phyloP scores from a whole-genome alignment of 2,797 vertebrate genomes.

The Agapornis canus region DNA sequence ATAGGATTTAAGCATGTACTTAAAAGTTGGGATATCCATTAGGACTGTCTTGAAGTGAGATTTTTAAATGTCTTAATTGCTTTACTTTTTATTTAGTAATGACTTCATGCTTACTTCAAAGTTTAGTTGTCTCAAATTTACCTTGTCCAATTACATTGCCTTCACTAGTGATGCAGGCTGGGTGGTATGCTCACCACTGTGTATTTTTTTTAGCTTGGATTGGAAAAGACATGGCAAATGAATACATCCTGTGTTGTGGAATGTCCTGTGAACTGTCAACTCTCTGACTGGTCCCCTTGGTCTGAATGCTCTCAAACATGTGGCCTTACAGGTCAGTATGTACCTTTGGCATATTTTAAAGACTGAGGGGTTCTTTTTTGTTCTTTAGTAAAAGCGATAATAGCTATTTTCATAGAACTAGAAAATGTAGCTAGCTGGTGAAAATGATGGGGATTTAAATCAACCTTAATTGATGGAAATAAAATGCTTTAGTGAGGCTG shows the following conservation, averaged over 20 bases:
- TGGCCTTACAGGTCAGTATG: slow-evolving; percentile 87
- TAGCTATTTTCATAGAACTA: not conserved
- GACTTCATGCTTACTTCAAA: not conserved
- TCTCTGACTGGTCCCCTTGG: slow-evolving; percentile 94
- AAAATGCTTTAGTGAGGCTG: not conserved
- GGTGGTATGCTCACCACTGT: not conserved
- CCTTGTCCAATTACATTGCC: not conserved
- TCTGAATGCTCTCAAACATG: slow-evolving; percentile 92
- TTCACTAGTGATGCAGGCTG: not conserved
- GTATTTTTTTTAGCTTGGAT: slow-evolving; percentile 78
- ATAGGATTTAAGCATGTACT: not conserved
- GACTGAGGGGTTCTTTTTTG: not conserved
- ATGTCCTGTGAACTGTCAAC: slow-evolving; percentile 96
- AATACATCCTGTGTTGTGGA: slow-evolving; percentile 91
- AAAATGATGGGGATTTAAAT: not conserved
- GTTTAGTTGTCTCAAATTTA: not conserved
- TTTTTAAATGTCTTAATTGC: not conserved
- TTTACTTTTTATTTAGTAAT: not conserved
- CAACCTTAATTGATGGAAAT: not conserved
- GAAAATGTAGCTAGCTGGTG: not conserved
- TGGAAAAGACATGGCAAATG: slow-evolving; percentile 96
- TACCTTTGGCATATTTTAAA: not conserved
- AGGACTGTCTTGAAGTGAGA: not conserved
- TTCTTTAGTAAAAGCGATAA: not conserved
- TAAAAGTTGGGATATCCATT: not conserved